Percentiles rank a stretch among this genome's conserved stretches.
Conservation (phyloP, 2,888 invertebrate genomes). For the Stenurella melanura region DNA sequence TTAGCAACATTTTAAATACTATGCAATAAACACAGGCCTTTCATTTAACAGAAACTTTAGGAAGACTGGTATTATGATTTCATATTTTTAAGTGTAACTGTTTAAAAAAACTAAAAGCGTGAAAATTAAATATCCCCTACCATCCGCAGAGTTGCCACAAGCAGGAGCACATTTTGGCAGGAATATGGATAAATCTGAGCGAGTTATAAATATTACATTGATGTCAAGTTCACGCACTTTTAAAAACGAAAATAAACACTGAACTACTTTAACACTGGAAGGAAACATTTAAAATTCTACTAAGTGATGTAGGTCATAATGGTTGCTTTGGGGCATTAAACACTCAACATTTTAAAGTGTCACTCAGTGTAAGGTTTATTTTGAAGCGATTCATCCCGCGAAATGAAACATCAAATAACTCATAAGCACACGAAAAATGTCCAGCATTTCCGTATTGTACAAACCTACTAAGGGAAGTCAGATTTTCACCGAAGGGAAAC, state of each 20-base stretch:
- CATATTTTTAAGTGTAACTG: too few species aligned
- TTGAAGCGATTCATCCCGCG: background rate
- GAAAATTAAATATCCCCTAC: slow-evolving; percentile 52
- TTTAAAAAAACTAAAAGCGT: background rate
- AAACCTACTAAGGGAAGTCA: slow-evolving; percentile 38
- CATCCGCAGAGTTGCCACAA: slow-evolving; percentile 79
- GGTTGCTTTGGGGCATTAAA: slow-evolving; percentile 44
- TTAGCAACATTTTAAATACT: too few species aligned
- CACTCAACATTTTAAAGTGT: slow-evolving; percentile 30
- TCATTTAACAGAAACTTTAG: too few species aligned
- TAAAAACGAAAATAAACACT: slow-evolving; percentile 53
- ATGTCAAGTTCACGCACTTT: slow-evolving; percentile 48
- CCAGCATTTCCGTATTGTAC: slow-evolving; percentile 43
- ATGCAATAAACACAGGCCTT: too few species aligned
- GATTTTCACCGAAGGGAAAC: slow-evolving; percentile 36
- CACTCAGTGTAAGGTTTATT: background rate
- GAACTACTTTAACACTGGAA: slow-evolving; percentile 48
- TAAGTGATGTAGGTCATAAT: slow-evolving; percentile 66
- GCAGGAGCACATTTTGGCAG: slow-evolving; percentile 76
- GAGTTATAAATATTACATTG: slow-evolving; percentile 43
- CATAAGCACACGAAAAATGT: slow-evolving; percentile 3
- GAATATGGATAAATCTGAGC: slow-evolving; percentile 54
- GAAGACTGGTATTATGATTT: background rate
- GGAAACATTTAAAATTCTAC: slow-evolving; percentile 53
- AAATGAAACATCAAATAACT: background rate